Percentiles rank a stretch among this genome's conserved stretches.
Conservation (phyloP, 2,113 vertebrate species). For the Calcarius ornatus region DNA sequence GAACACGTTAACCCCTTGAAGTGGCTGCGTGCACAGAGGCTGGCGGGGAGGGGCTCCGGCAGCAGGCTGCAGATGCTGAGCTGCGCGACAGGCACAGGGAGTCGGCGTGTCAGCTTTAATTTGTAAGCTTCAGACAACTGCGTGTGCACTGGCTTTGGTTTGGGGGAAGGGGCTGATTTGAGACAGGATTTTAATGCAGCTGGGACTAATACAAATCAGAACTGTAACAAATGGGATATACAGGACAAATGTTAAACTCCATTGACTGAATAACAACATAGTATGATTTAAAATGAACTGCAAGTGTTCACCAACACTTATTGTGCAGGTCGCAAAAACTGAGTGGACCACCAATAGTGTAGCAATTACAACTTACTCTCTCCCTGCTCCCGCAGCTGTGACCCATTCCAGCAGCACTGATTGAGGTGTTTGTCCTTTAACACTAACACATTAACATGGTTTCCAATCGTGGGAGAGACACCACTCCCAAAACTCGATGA, state of each 20-base stretch:
- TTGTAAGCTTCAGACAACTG: not conserved
- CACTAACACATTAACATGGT: not conserved
- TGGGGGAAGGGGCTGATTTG: not conserved
- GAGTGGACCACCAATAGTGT: not conserved
- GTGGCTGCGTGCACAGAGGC: not conserved
- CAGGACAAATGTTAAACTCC: not conserved
- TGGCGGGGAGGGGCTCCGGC: not conserved
- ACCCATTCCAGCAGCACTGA: not conserved
- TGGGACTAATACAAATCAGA: slow-evolving; percentile 37
- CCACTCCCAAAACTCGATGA: not conserved
- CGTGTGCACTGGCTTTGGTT: not conserved
- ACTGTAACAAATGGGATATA: slow-evolving; percentile 17
- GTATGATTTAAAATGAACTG: not conserved
- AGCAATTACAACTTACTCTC: not conserved
- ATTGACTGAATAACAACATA: not conserved
- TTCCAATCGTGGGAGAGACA: not conserved
- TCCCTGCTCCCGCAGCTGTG: not conserved
- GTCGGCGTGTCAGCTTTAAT: not conserved
- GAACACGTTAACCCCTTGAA: slow-evolving; percentile 1
- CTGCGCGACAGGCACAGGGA: not conserved
- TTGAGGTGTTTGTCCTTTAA: not conserved
- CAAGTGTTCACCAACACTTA: not conserved
- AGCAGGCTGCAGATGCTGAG: not conserved
- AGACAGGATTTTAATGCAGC: slow-evolving; percentile 15
- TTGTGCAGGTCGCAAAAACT: not conserved